These are phyloP conservation scores for Dasyprocta punctata DNA, from an alignment of 2,113 vertebrate species.

Conservation along the genomic window DNA sequence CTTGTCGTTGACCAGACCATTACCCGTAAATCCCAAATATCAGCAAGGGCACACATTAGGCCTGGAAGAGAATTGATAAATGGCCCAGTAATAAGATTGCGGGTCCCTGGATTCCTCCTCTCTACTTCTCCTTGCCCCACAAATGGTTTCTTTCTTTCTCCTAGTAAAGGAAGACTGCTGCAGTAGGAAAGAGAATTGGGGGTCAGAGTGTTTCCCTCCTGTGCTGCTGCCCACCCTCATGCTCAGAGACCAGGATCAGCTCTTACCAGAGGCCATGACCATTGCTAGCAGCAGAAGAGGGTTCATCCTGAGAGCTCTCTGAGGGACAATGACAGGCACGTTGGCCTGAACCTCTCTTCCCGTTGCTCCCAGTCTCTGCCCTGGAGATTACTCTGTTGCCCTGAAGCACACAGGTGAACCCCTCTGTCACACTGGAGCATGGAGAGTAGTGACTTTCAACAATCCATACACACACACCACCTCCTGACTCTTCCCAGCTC, in stretches of 20 bases:
- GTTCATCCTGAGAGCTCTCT: slow-evolving; percentile 74
- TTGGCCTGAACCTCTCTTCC: neutral
- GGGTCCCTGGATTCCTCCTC: neutral
- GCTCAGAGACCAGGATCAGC: neutral
- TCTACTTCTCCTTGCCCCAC: neutral
- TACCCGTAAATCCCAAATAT: neutral
- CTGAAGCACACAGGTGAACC: neutral
- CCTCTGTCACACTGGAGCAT: neutral
- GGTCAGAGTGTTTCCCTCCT: neutral
- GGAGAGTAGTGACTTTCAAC: too few relatives aligned
- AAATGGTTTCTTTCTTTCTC: neutral
- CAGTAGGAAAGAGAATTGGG: neutral
- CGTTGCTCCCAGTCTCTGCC: neutral
- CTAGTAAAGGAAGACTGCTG: neutral
- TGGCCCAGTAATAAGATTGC: fast-evolving
- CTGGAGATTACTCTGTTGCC: too few relatives aligned
- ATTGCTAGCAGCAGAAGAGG: neutral
- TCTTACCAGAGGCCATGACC: slow-evolving; percentile 76
- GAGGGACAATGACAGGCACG: neutral
- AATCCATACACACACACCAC: too few relatives aligned
- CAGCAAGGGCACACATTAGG: neutral
- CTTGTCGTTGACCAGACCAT: neutral
- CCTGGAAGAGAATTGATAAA: slow-evolving; percentile 61
- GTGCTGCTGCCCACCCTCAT: neutral
- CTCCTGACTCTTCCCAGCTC: neutral